Evolutionary conservation across 2,113 vertebrate species (phyloP).

Genomic region (Urocolius indicus): DNA sequence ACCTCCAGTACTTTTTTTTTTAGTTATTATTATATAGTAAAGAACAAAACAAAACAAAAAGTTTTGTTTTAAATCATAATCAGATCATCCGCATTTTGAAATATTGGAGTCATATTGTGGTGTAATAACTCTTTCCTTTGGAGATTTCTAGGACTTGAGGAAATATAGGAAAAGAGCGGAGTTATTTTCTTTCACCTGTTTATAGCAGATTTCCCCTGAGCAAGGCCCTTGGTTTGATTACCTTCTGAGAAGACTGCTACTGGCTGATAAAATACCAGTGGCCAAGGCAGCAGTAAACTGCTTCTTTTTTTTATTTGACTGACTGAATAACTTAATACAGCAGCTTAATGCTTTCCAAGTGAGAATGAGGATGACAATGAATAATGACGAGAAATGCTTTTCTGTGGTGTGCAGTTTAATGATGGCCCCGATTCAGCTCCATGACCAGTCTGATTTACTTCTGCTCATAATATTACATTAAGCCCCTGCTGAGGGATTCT

Average conservation of each 20-base stretch:
- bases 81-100: not conserved
- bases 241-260: not conserved
- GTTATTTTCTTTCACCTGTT: not conserved
- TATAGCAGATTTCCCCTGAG: not conserved
- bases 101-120: not conserved
- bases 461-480: not conserved
- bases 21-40: not conserved
- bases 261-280: not conserved
- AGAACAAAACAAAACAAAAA: not conserved
- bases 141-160: not conserved
- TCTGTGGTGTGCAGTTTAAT: not conserved
- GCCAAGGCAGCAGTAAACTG: not conserved
- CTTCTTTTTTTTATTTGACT: not conserved
- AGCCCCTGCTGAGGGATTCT: not conserved
- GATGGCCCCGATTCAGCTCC: not conserved
- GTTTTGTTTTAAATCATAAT: not conserved
- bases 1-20: not conserved
- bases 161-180: not conserved
- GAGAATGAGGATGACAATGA: not conserved
- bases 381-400: not conserved
- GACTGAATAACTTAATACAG: not conserved
- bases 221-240: not conserved
- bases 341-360: not conserved
- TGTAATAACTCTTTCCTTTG: not conserved
- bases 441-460: not conserved